Evolutionary conservation across 2,888 invertebrate species (phyloP), one percentile per base, ranked within the genome.

Genomic region (Spicauda simplicius): DNA sequence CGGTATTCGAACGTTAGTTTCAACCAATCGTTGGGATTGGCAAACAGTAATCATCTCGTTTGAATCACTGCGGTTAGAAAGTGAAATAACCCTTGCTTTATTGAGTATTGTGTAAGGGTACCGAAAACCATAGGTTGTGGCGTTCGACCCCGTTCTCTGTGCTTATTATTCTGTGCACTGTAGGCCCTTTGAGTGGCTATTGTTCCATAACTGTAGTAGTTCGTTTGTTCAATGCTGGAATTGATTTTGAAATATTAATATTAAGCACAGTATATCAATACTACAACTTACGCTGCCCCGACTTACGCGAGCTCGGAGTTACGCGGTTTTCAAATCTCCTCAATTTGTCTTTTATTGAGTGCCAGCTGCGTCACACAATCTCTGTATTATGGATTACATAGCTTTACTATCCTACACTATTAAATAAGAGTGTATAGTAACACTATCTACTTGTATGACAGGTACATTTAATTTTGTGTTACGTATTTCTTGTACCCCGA

Each of bases 1-100:
- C 12, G 12, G 16, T 54, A 45, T 48, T 58, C 62, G 55, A 60
- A 63, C 56, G 71, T 64, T 62, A 70, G 69, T 56, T 66, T 33
- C 58, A 53, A 30, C 69, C 65, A 63, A 70, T 68, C 25, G 53
- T 65, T 66, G 67, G 65, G 68, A 66, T 60, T 56, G 68, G 53
- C 72, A 73, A 73, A 64, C 60, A 25, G 52, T 71, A 66, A 69
- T 72, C 75, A 70, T 73, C 71, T 73, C 56, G 71, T 74, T 71
- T 54, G 64, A 64, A 71, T 63, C 54, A 76, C 72, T 84, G 86
- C 80, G 87, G 87, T 86, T 87, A 84, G 87, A 88, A 87, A 88
- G 84, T 82, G 70, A 81, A 82, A 79, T 84, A 80, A 78, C 80
- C 82, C 80, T 78, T 77, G 77, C 75, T 80, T 76, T 74, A 83